Percentiles rank a stretch among this genome's conserved stretches.
Evolutionary conservation across 2,888 invertebrate species (phyloP).

Genomic region (Polyommatus iphigenia): DNA sequence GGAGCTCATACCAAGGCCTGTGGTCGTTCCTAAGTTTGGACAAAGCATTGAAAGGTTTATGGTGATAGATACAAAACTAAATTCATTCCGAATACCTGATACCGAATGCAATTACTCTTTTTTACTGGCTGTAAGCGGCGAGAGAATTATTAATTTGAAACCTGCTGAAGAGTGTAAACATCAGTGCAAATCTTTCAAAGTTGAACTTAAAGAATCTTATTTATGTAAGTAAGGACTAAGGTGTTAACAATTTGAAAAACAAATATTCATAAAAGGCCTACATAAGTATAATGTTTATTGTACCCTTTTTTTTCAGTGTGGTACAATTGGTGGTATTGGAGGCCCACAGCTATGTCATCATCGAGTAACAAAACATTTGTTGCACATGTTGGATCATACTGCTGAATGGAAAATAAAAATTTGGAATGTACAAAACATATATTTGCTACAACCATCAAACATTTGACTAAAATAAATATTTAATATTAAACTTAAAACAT

Average conservation of each 20-base stretch:
- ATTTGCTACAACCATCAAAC: constrained; percentile 44
- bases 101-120: constrained; percentile 92
- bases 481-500: constrained; percentile 56
- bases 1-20: constrained; percentile 85
- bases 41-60: constrained; percentile 89
- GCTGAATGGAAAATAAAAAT: constrained; percentile 62
- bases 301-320: constrained; percentile 81
- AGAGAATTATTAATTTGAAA: constrained; percentile 84
- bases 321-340: constrained; percentile 93
- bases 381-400: constrained; percentile 86
- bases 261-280: not conserved
- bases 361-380: constrained; percentile 82
- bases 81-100: constrained; percentile 85
- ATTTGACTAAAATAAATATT: constrained; percentile 48
- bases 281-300: not conserved
- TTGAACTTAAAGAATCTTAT: constrained; percentile 85
- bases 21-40: constrained; percentile 85
- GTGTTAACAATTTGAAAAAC: not conserved
- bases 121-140: constrained; percentile 86
- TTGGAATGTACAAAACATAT: constrained; percentile 66
- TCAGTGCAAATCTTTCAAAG: constrained; percentile 85
- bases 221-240: constrained; percentile 86
- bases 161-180: constrained; percentile 89
- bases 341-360: constrained; percentile 82
- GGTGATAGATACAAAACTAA: constrained; percentile 85